Conservation (phyloP, 1,140 invertebrate genomes). For the Stegodyphus mimosarum region DNA sequence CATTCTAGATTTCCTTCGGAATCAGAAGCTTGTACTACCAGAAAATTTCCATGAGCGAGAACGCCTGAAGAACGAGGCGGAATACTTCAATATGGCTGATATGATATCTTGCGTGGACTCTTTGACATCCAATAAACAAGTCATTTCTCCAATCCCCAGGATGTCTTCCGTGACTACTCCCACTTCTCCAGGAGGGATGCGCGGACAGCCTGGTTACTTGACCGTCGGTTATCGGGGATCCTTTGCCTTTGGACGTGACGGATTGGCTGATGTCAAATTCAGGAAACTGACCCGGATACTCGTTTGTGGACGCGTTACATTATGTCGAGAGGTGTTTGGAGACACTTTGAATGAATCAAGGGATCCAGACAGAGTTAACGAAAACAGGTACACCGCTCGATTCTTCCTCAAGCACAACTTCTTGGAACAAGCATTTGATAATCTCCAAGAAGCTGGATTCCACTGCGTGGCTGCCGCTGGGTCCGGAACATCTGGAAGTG, state of each 20-base stretch:
- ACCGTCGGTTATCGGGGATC: conserved; percentile 99
- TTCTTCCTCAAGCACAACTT: conserved; percentile 99
- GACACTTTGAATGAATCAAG: conserved; percentile 97
- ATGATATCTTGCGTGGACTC: conserved; percentile 70
- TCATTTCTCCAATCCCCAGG: conserved; percentile 53
- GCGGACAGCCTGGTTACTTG: conserved; percentile 78
- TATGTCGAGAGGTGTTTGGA: conserved; percentile 93
- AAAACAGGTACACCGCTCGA: conserved; percentile 94
- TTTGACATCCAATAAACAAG: conserved; percentile 40
- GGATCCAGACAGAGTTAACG: conserved; percentile 92
- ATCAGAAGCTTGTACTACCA: conserved; percentile 88
- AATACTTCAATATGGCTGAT: conserved; percentile 82
- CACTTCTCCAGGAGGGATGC: conserved; percentile 10
- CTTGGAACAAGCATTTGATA: conserved; percentile 98
- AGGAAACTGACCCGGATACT: conserved; percentile 96
- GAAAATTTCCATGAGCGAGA: conserved; percentile 96
- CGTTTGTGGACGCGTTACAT: conserved; percentile 89
- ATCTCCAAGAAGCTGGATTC: conserved; percentile 94
- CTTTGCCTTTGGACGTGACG: conserved; percentile 97
- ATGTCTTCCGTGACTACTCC: conserved; percentile 15
- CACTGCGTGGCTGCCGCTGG: conserved; percentile 79
- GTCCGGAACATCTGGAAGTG: conserved; percentile 83
- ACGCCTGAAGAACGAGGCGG: conserved; percentile 88
- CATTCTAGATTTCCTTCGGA: conserved; percentile 93
- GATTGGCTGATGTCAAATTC: conserved; percentile 98